Base-by-base conservation (phyloP, 2,113 vertebrate species). In the Colinus virginianus region DNA sequence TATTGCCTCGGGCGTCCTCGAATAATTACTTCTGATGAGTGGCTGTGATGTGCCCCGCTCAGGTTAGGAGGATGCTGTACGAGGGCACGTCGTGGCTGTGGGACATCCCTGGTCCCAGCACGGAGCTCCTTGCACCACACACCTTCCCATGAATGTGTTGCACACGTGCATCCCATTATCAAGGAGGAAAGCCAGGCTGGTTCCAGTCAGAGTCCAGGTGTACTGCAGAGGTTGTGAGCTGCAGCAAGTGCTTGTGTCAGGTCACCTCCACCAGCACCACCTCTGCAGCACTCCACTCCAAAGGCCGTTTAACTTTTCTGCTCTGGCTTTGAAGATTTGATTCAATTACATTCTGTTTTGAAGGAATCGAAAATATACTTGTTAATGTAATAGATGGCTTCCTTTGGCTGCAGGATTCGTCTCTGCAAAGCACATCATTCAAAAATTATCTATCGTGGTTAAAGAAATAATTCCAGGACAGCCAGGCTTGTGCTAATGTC, bases 311-410 rank as follows among this genome's bases (percentile, higher is more conserved):
- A 94, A 81, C 78, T 17, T 96, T 94, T 84, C 91, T 91, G 91
- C 79, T 93, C 95, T 78, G 95, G 48, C 96, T 97, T 88, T 91
- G 94, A 95, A 95, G 96, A 85, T 45, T 43, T 88, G 92, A 96
- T 97, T 96, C 93, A 97, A 96, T 96, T 77, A 68, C 89, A 90
- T 63, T 96, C 84, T 95, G 94, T 88, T 97, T 89, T 83, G 96
- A 96, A 96, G 91, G 96, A 96, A 93, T 75, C 45, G 91, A 91
- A 95, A 97, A 95, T 75, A 83, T 12, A 92, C 94, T 92, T 94
- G 90, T 96, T 97, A 97, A 89, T 97, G 92, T 96, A 96, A 97
- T 92, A 96, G 97, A 95, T 86, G 82, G 48, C 89, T 97, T 96
- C 95, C 79, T 74, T 93, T 72, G 67, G 63, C 87, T 93, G 82